Percentiles rank a stretch among this genome's conserved stretches.
These are phyloP conservation scores for Scolopax bukidnonensis DNA, from an alignment of 2,797 vertebrate genomes.

Conservation along the genomic window DNA sequence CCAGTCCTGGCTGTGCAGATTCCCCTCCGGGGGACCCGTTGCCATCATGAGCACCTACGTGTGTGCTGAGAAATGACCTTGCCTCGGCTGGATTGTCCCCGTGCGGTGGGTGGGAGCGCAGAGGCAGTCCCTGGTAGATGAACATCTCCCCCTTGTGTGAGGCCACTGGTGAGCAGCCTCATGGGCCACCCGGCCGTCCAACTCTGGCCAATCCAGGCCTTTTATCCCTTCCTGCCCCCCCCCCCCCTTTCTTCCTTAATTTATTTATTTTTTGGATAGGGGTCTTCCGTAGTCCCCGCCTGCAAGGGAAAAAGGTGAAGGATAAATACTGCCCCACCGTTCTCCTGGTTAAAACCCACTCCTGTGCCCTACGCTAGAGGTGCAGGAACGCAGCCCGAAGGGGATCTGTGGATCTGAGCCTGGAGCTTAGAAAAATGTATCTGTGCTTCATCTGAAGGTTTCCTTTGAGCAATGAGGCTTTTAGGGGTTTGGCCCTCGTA, in stretches of 20 bases:
- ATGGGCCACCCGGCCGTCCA: neutral
- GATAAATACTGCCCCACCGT: neutral
- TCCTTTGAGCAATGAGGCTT: neutral
- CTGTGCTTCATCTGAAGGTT: slow-evolving; percentile 46
- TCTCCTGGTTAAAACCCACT: neutral
- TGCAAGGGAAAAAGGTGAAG: neutral
- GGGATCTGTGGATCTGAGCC: slow-evolving; percentile 17
- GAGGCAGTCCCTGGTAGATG: fast-evolving
- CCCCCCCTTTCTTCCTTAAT: neutral
- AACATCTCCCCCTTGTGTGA: neutral
- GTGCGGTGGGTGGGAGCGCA: neutral
- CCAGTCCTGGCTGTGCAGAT: neutral
- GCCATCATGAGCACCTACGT: neutral
- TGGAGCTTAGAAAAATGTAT: slow-evolving; percentile 16
- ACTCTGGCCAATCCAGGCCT: neutral
- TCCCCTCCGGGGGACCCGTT: neutral
- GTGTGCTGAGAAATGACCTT: neutral
- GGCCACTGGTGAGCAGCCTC: neutral
- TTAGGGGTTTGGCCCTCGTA: neutral
- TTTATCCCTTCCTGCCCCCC: neutral
- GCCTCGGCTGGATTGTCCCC: neutral
- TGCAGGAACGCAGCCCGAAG: fast-evolving
- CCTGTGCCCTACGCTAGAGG: neutral
- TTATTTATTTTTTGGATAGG: neutral
- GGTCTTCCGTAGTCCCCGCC: neutral